Evolutionary conservation across 2,113 vertebrate genomes (phyloP), one percentile per base, ranked within the genome.

Genomic region (Tachysurus vachellii): DNA sequence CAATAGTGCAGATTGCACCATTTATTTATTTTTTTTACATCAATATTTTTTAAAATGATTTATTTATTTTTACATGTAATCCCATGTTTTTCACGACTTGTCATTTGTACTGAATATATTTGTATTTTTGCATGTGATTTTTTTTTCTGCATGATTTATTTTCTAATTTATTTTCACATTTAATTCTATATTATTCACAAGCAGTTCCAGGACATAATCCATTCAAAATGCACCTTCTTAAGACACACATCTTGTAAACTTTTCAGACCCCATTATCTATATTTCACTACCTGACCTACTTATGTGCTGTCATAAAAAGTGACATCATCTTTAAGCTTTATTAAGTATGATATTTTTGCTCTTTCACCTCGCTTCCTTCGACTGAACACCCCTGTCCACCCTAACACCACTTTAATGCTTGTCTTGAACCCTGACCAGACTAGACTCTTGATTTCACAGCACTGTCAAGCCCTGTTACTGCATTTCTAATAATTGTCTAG

Each of bases 401-500:
- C 28, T 17, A 88, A 84, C 87, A 66, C 82, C 66, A 80, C 80
- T 85, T 90, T 93, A 92, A 93, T 93, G 82, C 71, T 88, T 86
- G 87, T 91, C 91, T 90, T 92, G 85, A 91, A 88, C 90, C 92
- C 83, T 92, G 92, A 94, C 91, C 86, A 42, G 82, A 62, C 86
- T 83, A 89, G 82, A 89, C 86, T 86, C 76, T 85, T 73, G 86
- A 93, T 94, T 93, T 93, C 92, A 94, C 88, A 89, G 82, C 87
- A 88, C 92, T 93, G 88, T 91, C 91, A 92, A 88, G 19, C 42
- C n/a, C 56, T 73, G 85, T 85, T 91, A 90, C 86, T 81, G 77
- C 81, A 87, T 91, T 89, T 92, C 84, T 73, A 90, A 91, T 91
- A 89, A 89, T 83, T 89, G 59, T 87, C 87, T 89, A 75, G 87